Evolutionary conservation across 2,113 vertebrate genomes (phyloP), one percentile per base, ranked within the genome.

Genomic region (Piprites chloris): DNA sequence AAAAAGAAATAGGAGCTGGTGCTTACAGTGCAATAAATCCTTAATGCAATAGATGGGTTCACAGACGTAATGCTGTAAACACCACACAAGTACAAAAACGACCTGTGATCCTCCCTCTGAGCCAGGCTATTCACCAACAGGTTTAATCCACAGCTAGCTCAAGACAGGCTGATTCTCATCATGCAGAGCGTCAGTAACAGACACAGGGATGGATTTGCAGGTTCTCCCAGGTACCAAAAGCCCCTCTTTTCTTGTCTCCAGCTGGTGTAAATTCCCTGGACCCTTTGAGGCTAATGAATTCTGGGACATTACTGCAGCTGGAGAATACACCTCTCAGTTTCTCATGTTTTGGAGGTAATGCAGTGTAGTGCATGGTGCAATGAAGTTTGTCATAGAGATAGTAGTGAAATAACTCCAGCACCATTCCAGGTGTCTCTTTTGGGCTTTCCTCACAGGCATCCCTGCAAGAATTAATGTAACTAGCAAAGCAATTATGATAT

Each of bases 61-160:
- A n/a, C 10, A 52, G n/a, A 4, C 0, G 1, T 9, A 30, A 11
- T 23, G 17, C 23, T 55, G 3, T 50, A 35, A 82, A 49, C 17
- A 32, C 9, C 2, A 1, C 27, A 10, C 7, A 75, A 35, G 30
- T 19, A 27, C 35, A 41, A 72, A 75, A 59, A 41, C 7, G 24
- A 69, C 1, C 2, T 8, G 9, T 20, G 30, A 26, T 58, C 33
- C 17, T 75, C 28, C 16, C 5, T 35, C 14, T 49, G 10, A 33
- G n/a, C 24, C n/a, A 35, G 16, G 8, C 24, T 77, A 21, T 13
- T 80, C 32, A 15, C 11, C 59, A 33, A 3, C 12, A 11, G 27
- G 6, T 19, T 24, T 12, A 27, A 12, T 5, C 21, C 32, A 68
- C 39, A 52, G 23, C 23, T 44, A 44, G 23, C 44, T 69, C 32